Conservation (phyloP, 2,113 vertebrate species). For the Ameiurus melas region DNA sequence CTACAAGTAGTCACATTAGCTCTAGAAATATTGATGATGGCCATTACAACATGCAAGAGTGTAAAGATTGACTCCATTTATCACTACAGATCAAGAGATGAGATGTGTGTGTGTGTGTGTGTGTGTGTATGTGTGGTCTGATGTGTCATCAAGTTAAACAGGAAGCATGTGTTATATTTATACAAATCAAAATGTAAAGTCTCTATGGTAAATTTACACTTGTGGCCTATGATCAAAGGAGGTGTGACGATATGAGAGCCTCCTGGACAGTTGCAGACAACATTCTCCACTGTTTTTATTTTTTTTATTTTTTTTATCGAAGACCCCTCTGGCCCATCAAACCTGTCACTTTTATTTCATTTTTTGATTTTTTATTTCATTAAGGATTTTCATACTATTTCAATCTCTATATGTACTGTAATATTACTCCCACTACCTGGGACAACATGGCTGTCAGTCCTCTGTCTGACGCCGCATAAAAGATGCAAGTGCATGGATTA, state of each 20-base stretch:
- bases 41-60: slow-evolving; percentile 38
- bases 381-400: neutral
- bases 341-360: neutral
- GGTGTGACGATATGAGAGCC: neutral
- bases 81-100: neutral
- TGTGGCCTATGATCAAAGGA: neutral
- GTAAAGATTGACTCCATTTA: slow-evolving; percentile 46
- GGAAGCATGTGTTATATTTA: slow-evolving; percentile 3
- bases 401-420: neutral
- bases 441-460: neutral
- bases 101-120: neutral
- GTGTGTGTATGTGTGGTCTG: neutral
- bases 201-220: slow-evolving; percentile 17
- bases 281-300: neutral
- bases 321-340: neutral
- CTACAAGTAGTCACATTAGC: slow-evolving; percentile 29
- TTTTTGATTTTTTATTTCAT: too few relatives aligned
- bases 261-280: neutral
- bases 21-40: slow-evolving; percentile 41
- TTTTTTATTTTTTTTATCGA: neutral
- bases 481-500: too few relatives aligned
- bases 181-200: neutral
- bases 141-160: neutral
- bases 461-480: too few relatives aligned
- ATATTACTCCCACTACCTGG: neutral